Conservation (phyloP, 2,888 invertebrate species). For the Cataglyphis altisquamis region DNA sequence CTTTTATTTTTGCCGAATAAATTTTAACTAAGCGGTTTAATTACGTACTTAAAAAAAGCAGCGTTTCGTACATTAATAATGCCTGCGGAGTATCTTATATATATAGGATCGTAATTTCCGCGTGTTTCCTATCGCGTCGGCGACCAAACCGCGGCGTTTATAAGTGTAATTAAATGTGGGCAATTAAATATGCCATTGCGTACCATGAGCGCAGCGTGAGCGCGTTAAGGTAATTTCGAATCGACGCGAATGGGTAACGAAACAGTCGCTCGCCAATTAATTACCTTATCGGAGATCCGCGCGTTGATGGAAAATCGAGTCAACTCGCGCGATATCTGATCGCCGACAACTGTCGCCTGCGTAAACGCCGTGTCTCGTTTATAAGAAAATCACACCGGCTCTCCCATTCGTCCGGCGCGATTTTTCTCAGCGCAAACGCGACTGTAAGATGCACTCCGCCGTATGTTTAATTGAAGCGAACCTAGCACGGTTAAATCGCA, state of each 20-base stretch:
- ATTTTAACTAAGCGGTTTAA: conserved; percentile 20
- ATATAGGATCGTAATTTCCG: conserved; percentile 40
- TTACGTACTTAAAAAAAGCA: conserved; percentile 50
- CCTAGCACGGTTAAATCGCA: not conserved
- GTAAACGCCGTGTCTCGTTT: conserved; percentile 45
- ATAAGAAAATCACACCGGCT: conserved; percentile 28
- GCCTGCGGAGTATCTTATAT: conserved; percentile 17
- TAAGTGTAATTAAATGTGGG: conserved; percentile 61
- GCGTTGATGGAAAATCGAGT: conserved; percentile 24
- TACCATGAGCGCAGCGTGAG: conserved; percentile 38
- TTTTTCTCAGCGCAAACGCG: conserved; percentile 15
- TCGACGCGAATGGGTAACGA: conserved; percentile 39
- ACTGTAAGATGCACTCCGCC: not conserved
- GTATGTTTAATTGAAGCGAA: conserved; percentile 9
- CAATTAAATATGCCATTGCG: conserved; percentile 61
- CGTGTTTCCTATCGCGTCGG: conserved; percentile 38
- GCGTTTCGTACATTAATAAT: conserved; percentile 57
- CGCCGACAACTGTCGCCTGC: conserved; percentile 18
- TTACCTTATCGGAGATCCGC: conserved; percentile 63
- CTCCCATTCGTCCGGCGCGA: not conserved
- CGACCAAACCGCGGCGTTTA: conserved; percentile 24
- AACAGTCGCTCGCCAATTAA: conserved; percentile 60
- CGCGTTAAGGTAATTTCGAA: conserved; percentile 68
- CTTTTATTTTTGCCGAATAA: not conserved
- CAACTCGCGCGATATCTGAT: conserved; percentile 46